Evolutionary conservation across 1,140 invertebrate genomes (phyloP), one percentile per base, ranked within the genome.

Genomic region (Gerris buenoi): DNA sequence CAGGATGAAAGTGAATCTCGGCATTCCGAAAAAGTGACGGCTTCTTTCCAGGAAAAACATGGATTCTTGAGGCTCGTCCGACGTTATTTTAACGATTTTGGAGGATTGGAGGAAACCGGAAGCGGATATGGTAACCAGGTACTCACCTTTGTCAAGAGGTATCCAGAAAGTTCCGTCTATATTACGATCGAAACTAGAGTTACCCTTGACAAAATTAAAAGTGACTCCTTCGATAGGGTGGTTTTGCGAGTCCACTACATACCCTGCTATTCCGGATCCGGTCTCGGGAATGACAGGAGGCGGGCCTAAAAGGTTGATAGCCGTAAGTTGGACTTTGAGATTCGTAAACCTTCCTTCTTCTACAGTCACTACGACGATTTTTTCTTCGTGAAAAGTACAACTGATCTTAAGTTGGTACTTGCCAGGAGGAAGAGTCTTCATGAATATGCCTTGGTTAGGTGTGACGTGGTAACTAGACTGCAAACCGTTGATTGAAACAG

Each of bases 381-480:
- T 66, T n/a, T 33, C 60, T 25, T 64, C 64, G 26, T 70, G 67
- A 63, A 64, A 62, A 25, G 27, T 27, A 29, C 69, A 70, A 10
- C 25, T 63, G 23, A 70, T 27, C 15, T 76, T 63, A 1, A 89
- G 70, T 1, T 75, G 75, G 70, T 89, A 88, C 23, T 78, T 73
- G 0, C 86, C 88, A 2, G 83, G 78, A 5, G 85, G 81, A 56
- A 91, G 74, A 73, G 86, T 82, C 27, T 86, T 78, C 71, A 85
- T 84, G 74, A 87, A 90, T 69, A 83, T 82, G 0, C 86, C 88
- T 68, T 80, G 79, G 74, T 88, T 89, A 68, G 78, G 76, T 0
- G 84, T 82, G 0, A 90, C 83, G 58, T 82, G 77, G 71, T 87
- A 84, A 27, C 80, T 75, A 61, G 82, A 78, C 46, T 78, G 75